Evolutionary conservation across 2,888 invertebrate genomes (phyloP).

Genomic region (Pristionchus entomophagus): DNA sequence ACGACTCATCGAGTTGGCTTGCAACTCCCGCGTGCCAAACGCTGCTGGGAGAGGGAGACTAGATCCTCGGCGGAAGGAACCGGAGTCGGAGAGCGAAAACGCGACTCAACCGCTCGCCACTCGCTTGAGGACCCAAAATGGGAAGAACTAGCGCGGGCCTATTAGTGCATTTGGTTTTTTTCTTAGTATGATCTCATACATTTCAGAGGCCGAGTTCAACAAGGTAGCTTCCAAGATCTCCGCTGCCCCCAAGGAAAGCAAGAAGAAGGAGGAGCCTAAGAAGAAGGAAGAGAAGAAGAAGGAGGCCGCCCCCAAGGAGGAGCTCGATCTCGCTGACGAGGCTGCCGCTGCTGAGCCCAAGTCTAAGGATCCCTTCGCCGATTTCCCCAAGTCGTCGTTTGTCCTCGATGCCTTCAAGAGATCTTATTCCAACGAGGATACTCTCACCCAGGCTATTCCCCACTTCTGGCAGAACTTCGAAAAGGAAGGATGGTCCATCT

Average conservation of each 20-base stretch:
- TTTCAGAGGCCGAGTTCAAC: constrained; percentile 64
- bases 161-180: not conserved
- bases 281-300: constrained; percentile 76
- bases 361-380: constrained; percentile 91
- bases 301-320: constrained; percentile 80
- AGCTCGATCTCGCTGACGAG: constrained; percentile 83
- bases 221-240: constrained; percentile 59
- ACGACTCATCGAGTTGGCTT: too few species aligned
- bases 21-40: too few species aligned
- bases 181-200: constrained; percentile 48
- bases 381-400: constrained; percentile 91
- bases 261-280: constrained; percentile 56
- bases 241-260: constrained; percentile 49
- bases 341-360: constrained; percentile 86
- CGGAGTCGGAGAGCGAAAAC: too few species aligned
- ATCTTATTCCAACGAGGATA: constrained; percentile 96
- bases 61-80: too few species aligned
- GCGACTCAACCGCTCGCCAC: too few species aligned
- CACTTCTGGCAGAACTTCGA: constrained; percentile 99
- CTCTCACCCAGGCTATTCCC: constrained; percentile 88
- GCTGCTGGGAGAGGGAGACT: too few species aligned
- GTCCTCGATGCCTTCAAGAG: constrained; percentile 96
- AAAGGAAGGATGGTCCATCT: constrained; percentile 90
- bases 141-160: constrained; percentile 46
- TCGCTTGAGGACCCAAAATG: constrained; percentile 64